Base-by-base conservation (phyloP, 2,888 invertebrate species). In the Julus scandinavius region DNA sequence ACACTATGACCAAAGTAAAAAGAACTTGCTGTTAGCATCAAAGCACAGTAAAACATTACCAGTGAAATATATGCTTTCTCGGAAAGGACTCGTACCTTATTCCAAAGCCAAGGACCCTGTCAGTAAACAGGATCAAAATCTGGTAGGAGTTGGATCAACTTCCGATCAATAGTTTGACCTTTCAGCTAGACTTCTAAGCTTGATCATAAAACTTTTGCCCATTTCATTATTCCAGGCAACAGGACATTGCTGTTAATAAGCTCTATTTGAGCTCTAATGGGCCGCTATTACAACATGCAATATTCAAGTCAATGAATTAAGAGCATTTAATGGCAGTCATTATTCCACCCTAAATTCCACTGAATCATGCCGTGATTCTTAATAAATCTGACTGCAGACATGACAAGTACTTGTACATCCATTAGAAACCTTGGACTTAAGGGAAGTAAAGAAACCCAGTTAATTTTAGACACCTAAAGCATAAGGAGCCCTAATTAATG, bases 211-310 rank as follows among this genome's bases (percentile, higher is more conserved):
- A 80, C 72, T 80, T 54, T 20, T 80, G 38, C 80, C 80, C 80
- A 80, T 80, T 80, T 80, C 80, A 80, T 80, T 80, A 80, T 80
- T 80, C 80, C 80, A 80, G 80, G 80, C 80, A 80, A 80, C 13
- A 29, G 80, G 38, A 80, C 80, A 80, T 80, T 80, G 80, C 29
- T 80, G 80, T 80, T 80, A 80, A 80, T 80, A 80, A 80, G 80
- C 80, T 80, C 80, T 20, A 80, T 80, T 80, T 80, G 80, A 80
- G 80, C 80, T 20, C 80, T 80, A 80, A 80, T 80, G 80, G 80
- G 38, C 20, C 80, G 13, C 38, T 38, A 38, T 80, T 80, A 80
- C 80, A 38, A 80, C 80, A 38, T 20, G 20, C 80, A 38, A 80
- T 80, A 80, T 80, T 80, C 80, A 80, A 80, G 80, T 38, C 80